These are phyloP conservation scores for Parauchenoglanis punctatus DNA, from an alignment of 2,797 vertebrate species.

Conservation along the genomic window DNA sequence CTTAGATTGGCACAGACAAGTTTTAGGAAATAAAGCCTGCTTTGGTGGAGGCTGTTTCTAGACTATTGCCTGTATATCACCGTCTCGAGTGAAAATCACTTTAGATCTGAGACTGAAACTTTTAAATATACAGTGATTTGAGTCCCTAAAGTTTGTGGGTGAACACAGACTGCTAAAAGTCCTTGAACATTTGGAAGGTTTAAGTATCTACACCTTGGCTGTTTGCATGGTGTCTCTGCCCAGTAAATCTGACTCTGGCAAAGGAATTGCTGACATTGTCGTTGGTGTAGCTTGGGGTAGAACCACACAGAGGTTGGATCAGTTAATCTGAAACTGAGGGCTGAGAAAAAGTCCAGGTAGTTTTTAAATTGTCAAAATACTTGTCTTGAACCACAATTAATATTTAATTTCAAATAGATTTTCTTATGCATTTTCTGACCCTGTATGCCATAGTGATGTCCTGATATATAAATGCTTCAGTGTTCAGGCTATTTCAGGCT, in stretches of 20 bases:
- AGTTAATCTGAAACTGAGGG: neutral
- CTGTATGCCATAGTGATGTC: neutral
- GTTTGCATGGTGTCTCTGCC: constrained; percentile 1
- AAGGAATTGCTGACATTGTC: constrained; percentile 67
- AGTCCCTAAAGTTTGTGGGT: neutral
- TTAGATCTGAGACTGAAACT: neutral
- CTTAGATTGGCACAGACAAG: neutral
- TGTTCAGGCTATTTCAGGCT: neutral
- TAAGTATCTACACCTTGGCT: neutral
- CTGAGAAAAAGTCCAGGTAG: neutral
- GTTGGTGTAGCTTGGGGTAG: constrained; percentile 53
- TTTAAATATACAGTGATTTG: neutral
- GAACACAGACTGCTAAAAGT: neutral
- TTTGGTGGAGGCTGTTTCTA: neutral
- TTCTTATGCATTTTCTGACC: neutral
- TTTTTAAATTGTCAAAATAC: neutral
- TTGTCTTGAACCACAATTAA: neutral
- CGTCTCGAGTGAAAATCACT: neutral
- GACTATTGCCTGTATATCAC: neutral
- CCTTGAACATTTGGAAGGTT: constrained; percentile 16
- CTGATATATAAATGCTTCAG: neutral
- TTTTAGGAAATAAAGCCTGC: neutral
- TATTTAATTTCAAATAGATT: neutral
- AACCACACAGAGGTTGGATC: neutral
- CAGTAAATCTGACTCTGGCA: constrained; percentile 62